phyloP scores from a whole-genome alignment of 2,113 vertebrate species.

The Clupea harengus region DNA sequence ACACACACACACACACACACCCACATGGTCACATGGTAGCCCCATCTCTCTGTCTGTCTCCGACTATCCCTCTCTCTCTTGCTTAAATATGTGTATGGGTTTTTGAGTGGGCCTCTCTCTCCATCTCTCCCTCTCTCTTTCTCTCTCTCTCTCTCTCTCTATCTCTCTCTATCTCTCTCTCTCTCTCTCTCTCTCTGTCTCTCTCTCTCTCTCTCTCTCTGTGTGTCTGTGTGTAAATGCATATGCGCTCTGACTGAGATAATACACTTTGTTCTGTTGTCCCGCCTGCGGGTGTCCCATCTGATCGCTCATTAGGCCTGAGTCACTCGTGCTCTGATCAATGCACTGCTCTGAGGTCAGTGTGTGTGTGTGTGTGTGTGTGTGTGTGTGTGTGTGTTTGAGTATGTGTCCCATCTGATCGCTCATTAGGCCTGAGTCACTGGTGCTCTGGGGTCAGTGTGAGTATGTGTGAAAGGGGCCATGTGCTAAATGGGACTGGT shows the following conservation, averaged over 20 bases:
- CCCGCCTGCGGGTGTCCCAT: not conserved
- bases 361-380: slow-evolving; percentile 8
- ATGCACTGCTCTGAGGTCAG: not conserved
- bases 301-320: not conserved
- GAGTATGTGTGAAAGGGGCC: too few species aligned
- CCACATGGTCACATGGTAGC: too few species aligned
- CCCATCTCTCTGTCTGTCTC: not conserved
- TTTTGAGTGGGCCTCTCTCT: too few species aligned
- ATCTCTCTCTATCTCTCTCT: not conserved
- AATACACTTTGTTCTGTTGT: not conserved
- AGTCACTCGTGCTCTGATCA: not conserved
- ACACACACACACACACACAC: too few species aligned
- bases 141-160: too few species aligned
- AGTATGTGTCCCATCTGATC: too few species aligned
- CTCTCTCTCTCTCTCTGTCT: not conserved
- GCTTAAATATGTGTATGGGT: too few species aligned
- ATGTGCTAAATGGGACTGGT: too few species aligned
- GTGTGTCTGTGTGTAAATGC: not conserved
- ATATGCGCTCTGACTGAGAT: not conserved
- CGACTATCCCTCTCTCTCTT: not conserved
- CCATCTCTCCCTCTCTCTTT: not conserved
- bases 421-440: too few species aligned
- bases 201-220: not conserved
- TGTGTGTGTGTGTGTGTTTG: not conserved
- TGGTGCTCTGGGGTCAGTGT: too few species aligned